Percentiles rank a stretch among this genome's conserved stretches.
phyloP scores from a whole-genome alignment of 2,113 vertebrate genomes.

The Rhineura floridana region DNA sequence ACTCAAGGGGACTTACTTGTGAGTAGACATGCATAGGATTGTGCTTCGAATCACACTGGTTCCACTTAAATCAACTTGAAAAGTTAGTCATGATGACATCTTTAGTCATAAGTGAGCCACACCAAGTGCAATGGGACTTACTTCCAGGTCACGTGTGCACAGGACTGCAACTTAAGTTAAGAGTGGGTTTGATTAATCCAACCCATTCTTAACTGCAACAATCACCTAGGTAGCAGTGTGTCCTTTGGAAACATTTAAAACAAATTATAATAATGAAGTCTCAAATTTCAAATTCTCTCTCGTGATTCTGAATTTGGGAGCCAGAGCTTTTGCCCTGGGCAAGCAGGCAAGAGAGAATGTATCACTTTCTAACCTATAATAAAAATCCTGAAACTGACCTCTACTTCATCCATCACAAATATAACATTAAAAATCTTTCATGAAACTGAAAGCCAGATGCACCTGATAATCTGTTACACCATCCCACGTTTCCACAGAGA shows the following conservation, averaged over 20 bases:
- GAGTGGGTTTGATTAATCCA: too few species aligned
- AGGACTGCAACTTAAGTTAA: too few species aligned
- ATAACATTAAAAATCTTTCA: background rate
- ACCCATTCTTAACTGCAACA: too few species aligned
- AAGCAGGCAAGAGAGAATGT: background rate
- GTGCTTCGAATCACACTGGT: too few species aligned
- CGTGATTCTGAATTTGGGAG: background rate
- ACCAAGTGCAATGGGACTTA: background rate
- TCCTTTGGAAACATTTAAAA: too few species aligned
- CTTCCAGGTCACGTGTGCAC: too few species aligned
- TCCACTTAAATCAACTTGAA: background rate
- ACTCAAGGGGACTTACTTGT: too few species aligned
- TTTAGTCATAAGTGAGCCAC: too few species aligned
- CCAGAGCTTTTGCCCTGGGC: background rate
- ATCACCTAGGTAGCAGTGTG: too few species aligned
- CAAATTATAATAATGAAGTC: too few species aligned
- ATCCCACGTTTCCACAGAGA: constrained; percentile 88
- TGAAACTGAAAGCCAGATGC: background rate
- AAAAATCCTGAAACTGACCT: background rate
- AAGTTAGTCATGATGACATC: background rate
- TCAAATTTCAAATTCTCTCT: background rate
- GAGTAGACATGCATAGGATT: too few species aligned
- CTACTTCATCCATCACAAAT: background rate
- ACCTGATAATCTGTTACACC: constrained; percentile 95
- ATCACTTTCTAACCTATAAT: background rate